Percentiles rank a stretch among this genome's conserved stretches.
These are phyloP conservation scores for Carpatolechia fugitivella DNA, from an alignment of 2,888 invertebrate species.

Conservation along the genomic window DNA sequence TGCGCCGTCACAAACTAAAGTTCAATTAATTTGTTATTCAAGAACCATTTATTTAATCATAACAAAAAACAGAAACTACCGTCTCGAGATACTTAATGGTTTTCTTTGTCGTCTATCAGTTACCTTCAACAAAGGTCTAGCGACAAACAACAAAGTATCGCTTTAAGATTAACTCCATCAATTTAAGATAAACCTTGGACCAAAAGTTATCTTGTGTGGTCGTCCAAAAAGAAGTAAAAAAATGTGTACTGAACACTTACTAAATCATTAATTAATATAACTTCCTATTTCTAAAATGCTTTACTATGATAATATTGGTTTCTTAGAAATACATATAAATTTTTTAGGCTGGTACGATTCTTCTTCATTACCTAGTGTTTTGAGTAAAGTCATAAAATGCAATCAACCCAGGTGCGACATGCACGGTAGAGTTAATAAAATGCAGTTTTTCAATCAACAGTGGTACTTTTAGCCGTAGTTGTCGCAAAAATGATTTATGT, in stretches of 20 bases:
- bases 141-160: conserved; percentile 60
- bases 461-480: background rate
- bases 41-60: no score
- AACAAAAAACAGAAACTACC: conserved; percentile 1
- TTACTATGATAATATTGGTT: no score
- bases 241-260: conserved; percentile 25
- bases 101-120: conserved; percentile 43
- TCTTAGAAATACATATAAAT: no score
- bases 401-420: conserved; percentile 6
- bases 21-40: background rate
- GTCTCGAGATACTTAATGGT: conserved; percentile 36
- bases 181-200: conserved; percentile 58
- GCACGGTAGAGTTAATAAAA: background rate
- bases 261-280: background rate
- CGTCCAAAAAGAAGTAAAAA: conserved; percentile 30
- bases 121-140: conserved; percentile 46
- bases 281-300: background rate
- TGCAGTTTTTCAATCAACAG: background rate
- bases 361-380: background rate
- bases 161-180: conserved; percentile 67
- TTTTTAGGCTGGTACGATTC: no score
- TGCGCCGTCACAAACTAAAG: background rate
- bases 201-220: conserved; percentile 63
- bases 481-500: conserved; percentile 19
- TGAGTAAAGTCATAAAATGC: conserved; percentile 8